Evolutionary conservation across 2,888 invertebrate genomes (phyloP), one percentile per base, ranked within the genome.

Genomic region (Drosophila demipolita): DNA sequence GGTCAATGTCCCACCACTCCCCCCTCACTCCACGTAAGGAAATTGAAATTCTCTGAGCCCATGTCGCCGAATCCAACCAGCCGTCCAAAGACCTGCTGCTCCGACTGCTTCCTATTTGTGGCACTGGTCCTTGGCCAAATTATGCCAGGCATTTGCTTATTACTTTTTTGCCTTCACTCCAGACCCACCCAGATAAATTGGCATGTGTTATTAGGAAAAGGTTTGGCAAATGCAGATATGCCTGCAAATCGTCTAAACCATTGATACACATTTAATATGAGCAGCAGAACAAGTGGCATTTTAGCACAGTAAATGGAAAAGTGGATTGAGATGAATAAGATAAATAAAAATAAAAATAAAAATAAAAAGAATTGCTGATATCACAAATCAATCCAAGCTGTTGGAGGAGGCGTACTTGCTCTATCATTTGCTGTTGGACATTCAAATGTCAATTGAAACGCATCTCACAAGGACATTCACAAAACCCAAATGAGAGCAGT

Each of bases 91-190:
- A 6, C 15, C 38, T 32, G 20, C 32, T n/a, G 15, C 36, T 49
- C n/a, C 48, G 38, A 3, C 49, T 40, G 73, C 55, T 54, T 36
- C 45, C 17, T 2, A 53, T 45, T 62, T 60, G 48, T 15, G 38
- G 60, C 45, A 29, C 35, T 55, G 48, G 49, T 64, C 55, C 62
- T 71, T 65, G 54, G 53, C 81, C 79, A 85, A 87, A 89, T 85
- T 87, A 87, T 87, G 87, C 89, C 89, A 85, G 85, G 80, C 85
- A 87, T 87, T 87, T 89, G 83, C 87, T 87, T 87, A 89, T 87
- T 85, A 87, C 77, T 73, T 89, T 84, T 75, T 80, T 78, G 35
- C 12, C 48, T 26, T 35, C 20, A 20, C 29, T 49, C 12, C 48
- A 8, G 40, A 11, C 49, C 55, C 54, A 52, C 35, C 54, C 71